phyloP scores from a whole-genome alignment of 2,113 vertebrate species.

The Callocephalon fimbriatum region DNA sequence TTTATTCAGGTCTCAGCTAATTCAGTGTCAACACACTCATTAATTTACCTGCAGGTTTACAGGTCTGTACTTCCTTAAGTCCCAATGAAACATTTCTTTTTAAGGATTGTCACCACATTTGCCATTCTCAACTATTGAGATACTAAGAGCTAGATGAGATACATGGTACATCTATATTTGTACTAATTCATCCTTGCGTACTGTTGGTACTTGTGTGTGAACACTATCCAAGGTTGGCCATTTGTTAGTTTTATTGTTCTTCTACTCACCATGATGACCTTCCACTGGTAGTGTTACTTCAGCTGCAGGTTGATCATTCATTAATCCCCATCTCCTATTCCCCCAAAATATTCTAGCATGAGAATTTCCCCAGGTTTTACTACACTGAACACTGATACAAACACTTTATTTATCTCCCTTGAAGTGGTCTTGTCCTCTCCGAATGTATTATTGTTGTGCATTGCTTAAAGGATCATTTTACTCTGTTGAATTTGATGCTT shows the following conservation, averaged over 20 bases:
- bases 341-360: not conserved
- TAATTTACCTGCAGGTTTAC: not conserved
- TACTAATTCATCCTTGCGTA: not conserved
- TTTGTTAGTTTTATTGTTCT: not conserved
- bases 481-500: not conserved
- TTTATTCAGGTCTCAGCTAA: not conserved
- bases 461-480: not conserved
- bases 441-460: not conserved
- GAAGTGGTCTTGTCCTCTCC: not conserved
- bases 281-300: not conserved
- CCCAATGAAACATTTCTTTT: not conserved
- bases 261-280: not conserved
- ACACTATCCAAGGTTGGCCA: rapidly evolving
- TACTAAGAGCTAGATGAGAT: not conserved
- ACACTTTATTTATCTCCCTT: not conserved
- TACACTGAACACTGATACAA: not conserved
- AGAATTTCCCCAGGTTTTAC: not conserved
- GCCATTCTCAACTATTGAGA: not conserved
- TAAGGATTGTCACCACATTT: not conserved
- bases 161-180: not conserved
- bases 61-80: not conserved
- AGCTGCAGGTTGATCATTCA: not conserved
- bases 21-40: not conserved
- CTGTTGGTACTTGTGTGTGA: not conserved
- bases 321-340: not conserved